Conservation (phyloP, 2,797 vertebrate species). For the Lepus oiostolus region DNA sequence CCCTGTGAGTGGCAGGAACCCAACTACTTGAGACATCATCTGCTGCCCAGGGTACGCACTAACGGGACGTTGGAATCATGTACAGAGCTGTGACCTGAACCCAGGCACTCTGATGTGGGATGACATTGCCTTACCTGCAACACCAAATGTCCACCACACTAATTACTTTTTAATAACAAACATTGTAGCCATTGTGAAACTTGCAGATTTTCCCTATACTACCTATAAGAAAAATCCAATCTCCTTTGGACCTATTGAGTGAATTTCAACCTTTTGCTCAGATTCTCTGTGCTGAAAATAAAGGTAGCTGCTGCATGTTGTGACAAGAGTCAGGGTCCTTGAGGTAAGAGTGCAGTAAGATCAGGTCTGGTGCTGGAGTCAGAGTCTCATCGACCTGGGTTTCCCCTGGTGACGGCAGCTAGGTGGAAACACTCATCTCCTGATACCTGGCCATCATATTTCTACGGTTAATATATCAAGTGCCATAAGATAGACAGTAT, state of each 20-base stretch:
- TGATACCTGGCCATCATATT: neutral
- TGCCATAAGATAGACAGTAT: neutral
- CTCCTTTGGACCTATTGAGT: neutral
- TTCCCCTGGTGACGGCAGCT: neutral
- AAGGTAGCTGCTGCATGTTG: accelerated
- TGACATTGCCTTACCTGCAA: too few relatives aligned
- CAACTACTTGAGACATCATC: too few relatives aligned
- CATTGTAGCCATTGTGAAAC: neutral
- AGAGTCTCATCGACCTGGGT: neutral
- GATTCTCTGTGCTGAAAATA: neutral
- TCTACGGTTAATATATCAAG: neutral
- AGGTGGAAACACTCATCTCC: neutral
- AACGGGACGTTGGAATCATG: too few relatives aligned
- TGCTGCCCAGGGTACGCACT: too few relatives aligned
- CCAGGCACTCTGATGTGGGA: too few relatives aligned
- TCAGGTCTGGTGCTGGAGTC: neutral
- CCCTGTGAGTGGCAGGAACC: too few relatives aligned
- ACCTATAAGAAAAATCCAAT: neutral
- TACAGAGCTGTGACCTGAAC: too few relatives aligned
- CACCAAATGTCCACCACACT: too few relatives aligned
- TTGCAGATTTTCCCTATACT: neutral
- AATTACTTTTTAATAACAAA: constrained; percentile 10
- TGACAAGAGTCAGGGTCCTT: neutral
- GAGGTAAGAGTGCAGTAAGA: too few relatives aligned
- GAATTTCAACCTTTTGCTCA: neutral